Evolutionary conservation across 2,797 vertebrate species (phyloP).

Genomic region (Peromyscus aztecus): DNA sequence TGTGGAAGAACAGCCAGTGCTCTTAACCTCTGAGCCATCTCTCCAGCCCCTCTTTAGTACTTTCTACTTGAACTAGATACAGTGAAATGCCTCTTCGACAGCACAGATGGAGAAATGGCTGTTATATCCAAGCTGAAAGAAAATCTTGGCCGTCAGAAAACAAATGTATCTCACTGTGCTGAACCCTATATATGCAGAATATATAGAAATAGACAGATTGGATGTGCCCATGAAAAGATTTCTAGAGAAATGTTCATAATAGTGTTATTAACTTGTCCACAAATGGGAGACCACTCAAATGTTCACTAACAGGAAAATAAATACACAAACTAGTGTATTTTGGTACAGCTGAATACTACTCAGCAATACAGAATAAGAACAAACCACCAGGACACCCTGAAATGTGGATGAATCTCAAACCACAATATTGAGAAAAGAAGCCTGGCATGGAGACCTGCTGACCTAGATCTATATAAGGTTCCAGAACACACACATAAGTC

Average conservation of each 20-base stretch:
- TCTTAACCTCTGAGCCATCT: no score
- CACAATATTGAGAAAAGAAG: background rate
- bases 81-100: background rate
- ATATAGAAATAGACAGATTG: background rate
- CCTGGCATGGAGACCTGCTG: background rate
- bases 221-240: background rate
- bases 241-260: background rate
- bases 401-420: slow-evolving; percentile 21
- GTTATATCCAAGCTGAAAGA: background rate
- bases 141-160: background rate
- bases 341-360: background rate
- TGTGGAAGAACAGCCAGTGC: no score
- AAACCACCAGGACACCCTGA: background rate
- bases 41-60: no score
- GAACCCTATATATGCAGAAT: background rate
- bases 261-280: background rate
- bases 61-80: background rate
- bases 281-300: background rate
- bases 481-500: background rate
- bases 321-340: background rate
- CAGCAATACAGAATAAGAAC: background rate
- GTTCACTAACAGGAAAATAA: background rate
- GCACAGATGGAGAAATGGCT: background rate
- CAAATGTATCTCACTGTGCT: background rate
- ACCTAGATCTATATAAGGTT: background rate